Base-by-base conservation (phyloP, 2,113 vertebrate genomes). In the Cygnus atratus region DNA sequence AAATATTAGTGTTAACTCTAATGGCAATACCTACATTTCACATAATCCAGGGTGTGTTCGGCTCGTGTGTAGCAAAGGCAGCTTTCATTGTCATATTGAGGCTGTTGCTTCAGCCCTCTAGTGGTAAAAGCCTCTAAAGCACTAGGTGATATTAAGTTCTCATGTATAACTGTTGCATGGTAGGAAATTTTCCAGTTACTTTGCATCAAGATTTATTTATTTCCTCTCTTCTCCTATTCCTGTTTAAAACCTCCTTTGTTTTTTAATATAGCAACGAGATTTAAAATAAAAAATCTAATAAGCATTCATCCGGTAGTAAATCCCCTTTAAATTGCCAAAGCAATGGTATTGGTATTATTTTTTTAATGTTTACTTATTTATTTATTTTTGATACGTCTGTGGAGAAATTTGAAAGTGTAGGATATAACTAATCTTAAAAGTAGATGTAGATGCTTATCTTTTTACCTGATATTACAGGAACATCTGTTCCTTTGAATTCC, bases 401-500 rank as follows among this genome's bases (percentile, higher is more conserved):
- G 19, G 16, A 81, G 46, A 78, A 88, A 84, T 58, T 43, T 43
- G 54, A 24, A 24, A 54, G 5, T 31, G 35, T 25, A 4, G 0
- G 57, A 81, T 37, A 59, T 37, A 62, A 62, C 88, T 82, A 68
- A 8, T 52, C 28, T 59, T 76, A 21, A 44, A 88, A 76, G 11
- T 43, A 80, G 75, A 62, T 14, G 55, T 20, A 8, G 35, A 6
- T 24, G 22, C 37, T 77, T 77, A 24, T 28, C 19, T 76, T 48
- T 57, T 61, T 88, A 70, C 79, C 63, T 72, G 54, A 62, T 77
- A 83, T 63, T 82, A 33, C 11, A 84, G 86, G 58, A 95, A 94
- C 86, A 94, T 93, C 86, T 92, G 92, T 44, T 94, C 48, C 39
- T 72, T 61, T 84, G 90, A 48, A 88, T 93, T 96, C 95, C 88